Conservation (phyloP, 2,888 invertebrate genomes). For the Stegophylla sp. region DNA sequence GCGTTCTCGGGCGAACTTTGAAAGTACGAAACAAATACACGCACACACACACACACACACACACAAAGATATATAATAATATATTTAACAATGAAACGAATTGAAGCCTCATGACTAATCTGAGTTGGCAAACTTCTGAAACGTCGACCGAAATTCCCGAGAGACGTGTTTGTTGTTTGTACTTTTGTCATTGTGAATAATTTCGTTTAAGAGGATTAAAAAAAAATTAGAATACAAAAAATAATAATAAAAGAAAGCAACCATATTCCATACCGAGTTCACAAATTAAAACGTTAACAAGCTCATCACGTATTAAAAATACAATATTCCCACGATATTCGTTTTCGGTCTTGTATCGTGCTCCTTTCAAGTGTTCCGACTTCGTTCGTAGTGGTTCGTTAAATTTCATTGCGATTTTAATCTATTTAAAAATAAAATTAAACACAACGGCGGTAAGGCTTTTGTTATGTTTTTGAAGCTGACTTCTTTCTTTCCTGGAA, state of each 20-base stretch:
- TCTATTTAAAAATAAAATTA: slow-evolving; percentile 48
- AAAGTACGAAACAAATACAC: slow-evolving; percentile 7
- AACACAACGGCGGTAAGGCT: neutral
- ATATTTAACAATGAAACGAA: neutral
- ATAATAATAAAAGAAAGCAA: slow-evolving; percentile 23
- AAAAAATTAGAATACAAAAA: slow-evolving; percentile 37
- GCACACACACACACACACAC: neutral
- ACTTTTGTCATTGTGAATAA: neutral
- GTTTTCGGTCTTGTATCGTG: slow-evolving; percentile 42
- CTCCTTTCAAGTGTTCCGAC: slow-evolving; percentile 56
- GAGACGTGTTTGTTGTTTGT: slow-evolving; percentile 16
- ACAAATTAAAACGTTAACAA: slow-evolving; percentile 58
- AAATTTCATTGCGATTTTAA: slow-evolving; percentile 52
- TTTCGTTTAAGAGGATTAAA: slow-evolving; percentile 19
- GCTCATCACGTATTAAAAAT: slow-evolving; percentile 53
- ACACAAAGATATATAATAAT: neutral
- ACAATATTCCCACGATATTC: slow-evolving; percentile 55
- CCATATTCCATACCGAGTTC: neutral
- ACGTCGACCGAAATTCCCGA: neutral
- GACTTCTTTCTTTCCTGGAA: neutral
- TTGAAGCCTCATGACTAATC: slow-evolving; percentile 1
- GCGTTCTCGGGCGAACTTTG: slow-evolving; percentile 2
- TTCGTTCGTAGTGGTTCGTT: slow-evolving; percentile 46
- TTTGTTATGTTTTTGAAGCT: slow-evolving; percentile 21
- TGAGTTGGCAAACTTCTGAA: slow-evolving; percentile 8